These are phyloP conservation scores for Drosophila koepferae DNA, from an alignment of 2,888 invertebrate genomes.

Conservation along the genomic window DNA sequence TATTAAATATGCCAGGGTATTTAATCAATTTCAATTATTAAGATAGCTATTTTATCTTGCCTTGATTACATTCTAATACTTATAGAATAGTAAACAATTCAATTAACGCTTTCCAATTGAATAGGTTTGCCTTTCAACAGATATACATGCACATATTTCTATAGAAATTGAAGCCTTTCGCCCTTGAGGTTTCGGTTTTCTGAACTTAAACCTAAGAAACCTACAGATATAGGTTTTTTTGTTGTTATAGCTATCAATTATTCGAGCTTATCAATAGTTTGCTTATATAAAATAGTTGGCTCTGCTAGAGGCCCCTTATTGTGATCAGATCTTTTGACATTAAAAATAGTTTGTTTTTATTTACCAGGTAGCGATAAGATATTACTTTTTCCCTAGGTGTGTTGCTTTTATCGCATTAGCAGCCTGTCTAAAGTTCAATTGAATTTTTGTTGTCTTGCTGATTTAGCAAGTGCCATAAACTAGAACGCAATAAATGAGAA, in stretches of 20 bases:
- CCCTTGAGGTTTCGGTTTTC: constrained; percentile 12
- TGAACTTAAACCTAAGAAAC: neutral
- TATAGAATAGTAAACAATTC: neutral
- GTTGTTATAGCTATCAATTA: constrained; percentile 24
- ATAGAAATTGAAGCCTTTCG: neutral
- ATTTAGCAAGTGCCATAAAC: constrained; percentile 21
- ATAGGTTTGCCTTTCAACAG: constrained; percentile 1
- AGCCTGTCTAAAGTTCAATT: constrained; percentile 45
- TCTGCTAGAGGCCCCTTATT: constrained; percentile 7
- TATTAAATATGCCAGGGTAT: neutral
- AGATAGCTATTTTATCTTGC: neutral
- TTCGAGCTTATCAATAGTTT: constrained; percentile 11
- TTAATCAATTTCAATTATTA: neutral
- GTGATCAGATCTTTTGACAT: constrained; percentile 28
- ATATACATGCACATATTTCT: neutral
- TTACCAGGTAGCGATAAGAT: constrained; percentile 46
- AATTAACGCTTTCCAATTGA: constrained; percentile 4
- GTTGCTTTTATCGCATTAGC: constrained; percentile 29
- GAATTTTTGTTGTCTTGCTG: constrained; percentile 23
- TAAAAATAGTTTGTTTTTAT: constrained; percentile 28
- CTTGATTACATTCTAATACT: neutral
- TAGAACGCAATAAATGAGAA: constrained; percentile 63
- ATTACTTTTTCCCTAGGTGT: constrained; percentile 6
- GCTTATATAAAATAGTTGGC: constrained; percentile 3
- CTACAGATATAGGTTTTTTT: neutral